A percentile compares a stretch with the other conserved stretches of the same genome.
phyloP scores from a whole-genome alignment of 1,140 invertebrate species.

The Zaprionus davidi region DNA sequence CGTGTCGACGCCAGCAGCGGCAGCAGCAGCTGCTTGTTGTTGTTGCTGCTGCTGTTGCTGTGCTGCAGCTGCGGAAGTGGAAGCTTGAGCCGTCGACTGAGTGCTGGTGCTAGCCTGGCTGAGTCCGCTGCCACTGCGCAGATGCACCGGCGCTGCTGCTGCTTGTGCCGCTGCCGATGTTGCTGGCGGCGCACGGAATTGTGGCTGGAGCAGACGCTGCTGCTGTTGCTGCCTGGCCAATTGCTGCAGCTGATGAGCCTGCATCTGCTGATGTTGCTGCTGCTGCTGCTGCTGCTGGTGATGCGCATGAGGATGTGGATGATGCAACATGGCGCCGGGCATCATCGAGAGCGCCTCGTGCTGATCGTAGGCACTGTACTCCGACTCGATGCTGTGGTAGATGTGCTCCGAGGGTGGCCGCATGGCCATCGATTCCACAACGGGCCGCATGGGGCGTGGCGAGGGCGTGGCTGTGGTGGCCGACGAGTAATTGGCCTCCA shows the following conservation, averaged over 20 bases:
- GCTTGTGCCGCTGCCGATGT: conserved; percentile 38
- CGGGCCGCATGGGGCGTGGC: conserved; percentile 85
- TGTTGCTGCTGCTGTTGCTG: conserved; percentile 59
- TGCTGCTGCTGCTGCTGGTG: conserved; percentile 30
- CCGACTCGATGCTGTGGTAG: conserved; percentile 94
- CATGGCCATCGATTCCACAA: conserved; percentile 76
- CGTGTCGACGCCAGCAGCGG: conserved; percentile 51
- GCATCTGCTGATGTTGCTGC: conserved; percentile 60
- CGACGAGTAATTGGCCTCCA: conserved; percentile 87
- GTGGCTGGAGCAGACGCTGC: conserved; percentile 65
- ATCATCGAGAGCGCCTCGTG: conserved; percentile 83
- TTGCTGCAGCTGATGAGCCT: conserved; percentile 71
- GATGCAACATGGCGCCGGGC: conserved; percentile 72
- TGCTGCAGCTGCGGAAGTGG: conserved; percentile 76
- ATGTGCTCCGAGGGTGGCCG: conserved; percentile 93
- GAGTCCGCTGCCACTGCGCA: conserved; percentile 78
- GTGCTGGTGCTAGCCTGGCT: conserved; percentile 80
- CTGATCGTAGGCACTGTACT: conserved; percentile 86
- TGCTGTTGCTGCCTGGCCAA: conserved; percentile 59
- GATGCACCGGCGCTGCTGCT: conserved; percentile 68
- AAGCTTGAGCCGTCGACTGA: conserved; percentile 79
- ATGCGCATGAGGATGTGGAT: conserved; percentile 31
- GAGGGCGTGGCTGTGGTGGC: conserved; percentile 88
- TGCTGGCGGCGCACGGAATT: conserved; percentile 51
- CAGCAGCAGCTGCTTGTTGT: conserved; percentile 47